A percentile compares a stretch with the other conserved stretches of the same genome.
Evolutionary conservation across 1,140 invertebrate species (phyloP).

Genomic region (Onthophagus taurus): DNA sequence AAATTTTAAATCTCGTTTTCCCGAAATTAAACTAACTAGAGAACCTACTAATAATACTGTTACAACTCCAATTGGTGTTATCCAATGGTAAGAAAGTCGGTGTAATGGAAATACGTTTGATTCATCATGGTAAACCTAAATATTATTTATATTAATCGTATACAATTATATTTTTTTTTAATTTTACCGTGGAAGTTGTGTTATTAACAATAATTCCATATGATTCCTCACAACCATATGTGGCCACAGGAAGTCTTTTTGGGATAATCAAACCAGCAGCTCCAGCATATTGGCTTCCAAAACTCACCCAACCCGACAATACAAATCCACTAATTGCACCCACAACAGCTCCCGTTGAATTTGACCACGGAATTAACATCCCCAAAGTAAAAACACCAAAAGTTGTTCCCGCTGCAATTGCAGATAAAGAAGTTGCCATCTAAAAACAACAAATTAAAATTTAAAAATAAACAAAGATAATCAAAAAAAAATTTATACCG

Average conservation of each 20-base stretch:
- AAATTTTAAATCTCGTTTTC: conserved; percentile 44
- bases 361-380: conserved; percentile 75
- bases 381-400: conserved; percentile 80
- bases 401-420: conserved; percentile 73
- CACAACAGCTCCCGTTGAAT: conserved; percentile 51
- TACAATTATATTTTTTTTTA: background rate
- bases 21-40: conserved; percentile 57
- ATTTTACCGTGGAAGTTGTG: conserved; percentile 12
- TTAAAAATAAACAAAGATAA: conserved; percentile 6
- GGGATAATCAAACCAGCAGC: conserved; percentile 37
- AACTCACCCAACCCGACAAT: conserved; percentile 45
- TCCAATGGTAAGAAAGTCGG: conserved; percentile 66
- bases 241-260: conserved; percentile 37
- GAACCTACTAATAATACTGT: conserved; percentile 56
- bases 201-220: conserved; percentile 20
- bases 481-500: conserved; percentile 42
- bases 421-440: conserved; percentile 69
- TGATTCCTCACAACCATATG: conserved; percentile 32
- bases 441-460: conserved; percentile 31
- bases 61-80: conserved; percentile 55
- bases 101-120: conserved; percentile 56
- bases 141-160: too few species aligned
- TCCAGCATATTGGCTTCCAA: conserved; percentile 43
- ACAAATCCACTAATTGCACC: conserved; percentile 48
- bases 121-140: conserved; percentile 36